phyloP scores from a whole-genome alignment of 1,140 invertebrate genomes.

The Zaprionus ornatus region DNA sequence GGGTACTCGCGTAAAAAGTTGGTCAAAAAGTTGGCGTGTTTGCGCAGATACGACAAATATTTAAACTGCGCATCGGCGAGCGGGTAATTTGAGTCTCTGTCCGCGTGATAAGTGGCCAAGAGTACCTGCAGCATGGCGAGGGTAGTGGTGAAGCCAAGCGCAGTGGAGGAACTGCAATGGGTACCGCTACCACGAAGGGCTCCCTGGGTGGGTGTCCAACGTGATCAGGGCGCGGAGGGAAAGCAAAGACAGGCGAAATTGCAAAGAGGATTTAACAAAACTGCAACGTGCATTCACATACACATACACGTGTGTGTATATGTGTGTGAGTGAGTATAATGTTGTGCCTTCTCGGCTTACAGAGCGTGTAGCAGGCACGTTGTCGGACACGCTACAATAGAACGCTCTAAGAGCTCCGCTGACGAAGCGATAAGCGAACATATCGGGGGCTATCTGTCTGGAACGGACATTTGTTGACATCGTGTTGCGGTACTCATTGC shows the following conservation, averaged over 20 bases:
- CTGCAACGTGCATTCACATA: constrained; percentile 3
- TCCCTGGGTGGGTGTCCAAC: constrained; percentile 7
- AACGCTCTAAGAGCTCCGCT: not conserved
- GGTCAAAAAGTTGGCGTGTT: constrained; percentile 41
- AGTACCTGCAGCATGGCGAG: not conserved
- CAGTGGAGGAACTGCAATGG: not conserved
- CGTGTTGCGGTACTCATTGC: constrained; percentile 15
- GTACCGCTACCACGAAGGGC: not conserved
- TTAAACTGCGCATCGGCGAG: constrained; percentile 36
- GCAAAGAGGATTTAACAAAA: not conserved
- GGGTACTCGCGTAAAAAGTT: constrained; percentile 26
- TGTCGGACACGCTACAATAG: constrained; percentile 17
- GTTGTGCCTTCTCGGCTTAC: constrained; percentile 22
- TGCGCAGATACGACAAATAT: constrained; percentile 41
- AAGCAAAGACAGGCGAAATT: constrained; percentile 1
- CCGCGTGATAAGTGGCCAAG: constrained; percentile 22
- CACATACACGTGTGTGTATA: not conserved
- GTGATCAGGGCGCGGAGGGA: constrained; percentile 22
- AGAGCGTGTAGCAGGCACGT: constrained; percentile 15
- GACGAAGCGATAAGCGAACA: constrained; percentile 22
- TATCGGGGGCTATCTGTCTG: not conserved
- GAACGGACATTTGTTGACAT: constrained; percentile 17
- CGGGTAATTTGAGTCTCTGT: constrained; percentile 32
- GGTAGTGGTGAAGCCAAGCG: not conserved
- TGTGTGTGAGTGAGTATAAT: constrained; percentile 4